Percentiles rank a stretch among this genome's conserved stretches.
phyloP scores from a whole-genome alignment of 1,140 invertebrate species.

The Drosophila biarmipes region DNA sequence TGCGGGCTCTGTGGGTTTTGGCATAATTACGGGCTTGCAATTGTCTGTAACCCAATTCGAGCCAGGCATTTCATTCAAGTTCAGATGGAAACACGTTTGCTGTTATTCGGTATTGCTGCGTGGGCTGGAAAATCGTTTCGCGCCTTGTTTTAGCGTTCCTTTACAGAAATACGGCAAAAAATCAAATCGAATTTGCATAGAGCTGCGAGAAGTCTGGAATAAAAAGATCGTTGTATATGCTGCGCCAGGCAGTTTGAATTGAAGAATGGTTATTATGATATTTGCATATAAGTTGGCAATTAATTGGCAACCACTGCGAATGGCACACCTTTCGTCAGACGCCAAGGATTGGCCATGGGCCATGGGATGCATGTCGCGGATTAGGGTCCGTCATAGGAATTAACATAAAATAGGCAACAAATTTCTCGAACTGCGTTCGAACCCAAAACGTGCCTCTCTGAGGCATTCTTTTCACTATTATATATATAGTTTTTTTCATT shows the following conservation, averaged over 20 bases:
- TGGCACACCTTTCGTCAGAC: constrained; percentile 63
- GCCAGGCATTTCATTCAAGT: constrained; percentile 75
- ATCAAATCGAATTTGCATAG: constrained; percentile 47
- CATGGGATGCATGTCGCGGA: constrained; percentile 23
- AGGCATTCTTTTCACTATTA: constrained; percentile 43
- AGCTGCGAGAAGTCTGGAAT: constrained; percentile 20
- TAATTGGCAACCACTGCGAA: constrained; percentile 65
- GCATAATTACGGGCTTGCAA: constrained; percentile 50
- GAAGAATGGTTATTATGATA: constrained; percentile 71
- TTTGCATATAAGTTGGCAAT: constrained; percentile 81
- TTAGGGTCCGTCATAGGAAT: constrained; percentile 50
- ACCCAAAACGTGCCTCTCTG: constrained; percentile 60
- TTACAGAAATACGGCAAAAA: constrained; percentile 17
- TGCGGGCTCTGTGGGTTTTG: constrained; percentile 20
- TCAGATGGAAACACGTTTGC: constrained; percentile 61
- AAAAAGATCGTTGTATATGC: constrained; percentile 35
- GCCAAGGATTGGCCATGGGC: constrained; percentile 63
- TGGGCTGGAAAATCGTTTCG: constrained; percentile 77
- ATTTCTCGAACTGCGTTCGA: constrained; percentile 61
- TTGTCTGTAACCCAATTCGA: constrained; percentile 78
- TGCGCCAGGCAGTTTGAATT: constrained; percentile 50
- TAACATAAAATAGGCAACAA: constrained; percentile 65
- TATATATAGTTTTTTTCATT: constrained; percentile 5
- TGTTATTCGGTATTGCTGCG: constrained; percentile 41
- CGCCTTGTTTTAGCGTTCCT: constrained; percentile 53